Conservation (phyloP, 1,140 invertebrate genomes). For the Papilio helenus region DNA sequence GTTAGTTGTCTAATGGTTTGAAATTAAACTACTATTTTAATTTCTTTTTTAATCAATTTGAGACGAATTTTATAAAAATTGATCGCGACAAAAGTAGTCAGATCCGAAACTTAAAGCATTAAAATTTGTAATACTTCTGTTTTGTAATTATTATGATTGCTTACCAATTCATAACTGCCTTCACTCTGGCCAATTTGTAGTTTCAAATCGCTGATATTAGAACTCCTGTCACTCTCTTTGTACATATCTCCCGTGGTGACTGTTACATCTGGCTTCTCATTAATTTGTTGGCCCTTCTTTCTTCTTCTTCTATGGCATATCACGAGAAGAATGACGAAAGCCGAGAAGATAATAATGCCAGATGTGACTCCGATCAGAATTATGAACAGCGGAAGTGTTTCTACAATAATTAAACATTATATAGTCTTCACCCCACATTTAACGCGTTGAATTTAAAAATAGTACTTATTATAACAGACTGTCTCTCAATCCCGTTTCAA, state of each 20-base stretch:
- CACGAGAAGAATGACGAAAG: constrained; percentile 85
- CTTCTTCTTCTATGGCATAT: constrained; percentile 84
- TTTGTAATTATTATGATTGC: constrained; percentile 21
- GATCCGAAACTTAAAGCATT: no score
- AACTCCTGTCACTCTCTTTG: constrained; percentile 93
- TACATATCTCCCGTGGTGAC: constrained; percentile 81
- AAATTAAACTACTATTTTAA: no score
- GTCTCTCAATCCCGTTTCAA: no score
- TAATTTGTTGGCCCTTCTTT: constrained; percentile 63
- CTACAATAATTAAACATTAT: constrained; percentile 65
- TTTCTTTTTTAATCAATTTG: no score
- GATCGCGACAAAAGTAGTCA: no score
- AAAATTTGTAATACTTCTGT: no score
- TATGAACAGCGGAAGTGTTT: constrained; percentile 85
- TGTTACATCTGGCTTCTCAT: constrained; percentile 75
- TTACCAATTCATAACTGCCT: constrained; percentile 88
- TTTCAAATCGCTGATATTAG: constrained; percentile 95
- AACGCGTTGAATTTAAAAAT: no score
- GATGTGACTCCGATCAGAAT: constrained; percentile 86
- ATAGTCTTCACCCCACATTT: no score
- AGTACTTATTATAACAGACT: no score
- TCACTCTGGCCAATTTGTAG: constrained; percentile 89
- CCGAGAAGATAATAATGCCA: constrained; percentile 86
- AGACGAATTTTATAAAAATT: no score
- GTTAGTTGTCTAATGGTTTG: no score